Conservation (phyloP, 2,888 invertebrate genomes). For the Xestobium rufovillosum region DNA sequence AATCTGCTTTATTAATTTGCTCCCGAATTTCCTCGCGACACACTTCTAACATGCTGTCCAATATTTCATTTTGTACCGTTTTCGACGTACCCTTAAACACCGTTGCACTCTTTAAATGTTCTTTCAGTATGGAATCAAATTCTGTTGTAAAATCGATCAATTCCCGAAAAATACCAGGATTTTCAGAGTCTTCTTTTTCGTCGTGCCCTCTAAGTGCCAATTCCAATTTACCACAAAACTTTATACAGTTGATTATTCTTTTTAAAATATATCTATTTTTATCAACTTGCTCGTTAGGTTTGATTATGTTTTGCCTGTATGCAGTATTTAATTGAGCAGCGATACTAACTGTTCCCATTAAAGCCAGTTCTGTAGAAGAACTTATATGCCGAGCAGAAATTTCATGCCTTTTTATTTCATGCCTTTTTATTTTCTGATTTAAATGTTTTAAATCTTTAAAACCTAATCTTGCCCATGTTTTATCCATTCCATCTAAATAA, state of each 20-base stretch:
- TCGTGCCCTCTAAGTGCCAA: background rate
- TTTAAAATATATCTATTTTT: too few relatives aligned
- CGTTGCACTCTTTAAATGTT: background rate
- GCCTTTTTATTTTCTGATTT: too few relatives aligned
- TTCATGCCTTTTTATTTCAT: too few relatives aligned
- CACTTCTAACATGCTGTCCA: slow-evolving; percentile 1
- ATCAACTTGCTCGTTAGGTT: slow-evolving; percentile 2
- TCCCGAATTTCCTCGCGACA: background rate
- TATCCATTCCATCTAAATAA: too few relatives aligned
- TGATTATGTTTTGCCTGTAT: background rate
- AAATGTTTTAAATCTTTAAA: too few relatives aligned
- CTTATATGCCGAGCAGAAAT: too few relatives aligned
- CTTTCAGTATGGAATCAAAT: slow-evolving; percentile 6
- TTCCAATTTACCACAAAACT: slow-evolving; percentile 5
- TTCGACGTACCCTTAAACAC: too few relatives aligned
- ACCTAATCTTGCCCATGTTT: too few relatives aligned
- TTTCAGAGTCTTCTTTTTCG: background rate
- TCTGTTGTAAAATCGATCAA: slow-evolving; percentile 3
- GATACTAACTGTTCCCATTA: background rate
- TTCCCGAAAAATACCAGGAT: slow-evolving; percentile 4
- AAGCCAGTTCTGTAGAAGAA: too few relatives aligned
- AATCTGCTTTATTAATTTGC: slow-evolving; percentile 2
- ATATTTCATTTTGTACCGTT: slow-evolving; percentile 6
- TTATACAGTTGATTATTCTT: too few relatives aligned
- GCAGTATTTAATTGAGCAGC: background rate